Evolutionary conservation across 1,140 invertebrate genomes (phyloP), one percentile per base, ranked within the genome.

Genomic region (Mesaphorura yosii): DNA sequence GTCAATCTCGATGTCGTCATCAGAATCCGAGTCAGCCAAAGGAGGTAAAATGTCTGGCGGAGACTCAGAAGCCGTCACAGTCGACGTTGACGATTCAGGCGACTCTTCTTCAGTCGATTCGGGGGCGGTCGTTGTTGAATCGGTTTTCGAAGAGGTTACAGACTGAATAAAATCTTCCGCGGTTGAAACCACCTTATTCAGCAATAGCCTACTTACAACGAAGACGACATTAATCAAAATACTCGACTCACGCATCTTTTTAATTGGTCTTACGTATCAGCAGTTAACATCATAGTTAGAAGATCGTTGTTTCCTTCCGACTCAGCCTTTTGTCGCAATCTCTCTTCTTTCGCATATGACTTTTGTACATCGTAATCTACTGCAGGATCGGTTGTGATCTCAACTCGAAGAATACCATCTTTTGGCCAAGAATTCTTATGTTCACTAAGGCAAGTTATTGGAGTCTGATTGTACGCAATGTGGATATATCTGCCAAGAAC

Each of bases 361-460:
- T 87, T 80, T 68, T 85, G 78, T 65, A 88, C 77, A 61, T 78
- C 81, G 62, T 85, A 85, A 66, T 81, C 78, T 46, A 78, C 73
- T 20, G 72, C 75, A n/a, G 73, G 67, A 70, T 88, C 84, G 58
- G 80, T 75, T 42, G 94, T 75, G 64, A 98, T 93, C 74, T 98
- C 93, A n/a, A 98, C 89, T 64, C 88, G 70, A 2, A 98, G 73
- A 59, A 98, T 92, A 14, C 95, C 94, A 72, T 97, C 87, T 52
- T 87, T 40, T 1, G 93, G 93, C 94, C 94, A 98, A 19, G 81
- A 79, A 59, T 87, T 77, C 67, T 87, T 79, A 25, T 97, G 79
- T 68, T 89, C 80, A 66, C 91, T 81, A 57, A 98, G 75, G 73
- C 94, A 98, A 64, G 88, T 92, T 31, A 88, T 88, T 22, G 93